phyloP scores from a whole-genome alignment of 2,113 vertebrate species.

The Elachura formosa region DNA sequence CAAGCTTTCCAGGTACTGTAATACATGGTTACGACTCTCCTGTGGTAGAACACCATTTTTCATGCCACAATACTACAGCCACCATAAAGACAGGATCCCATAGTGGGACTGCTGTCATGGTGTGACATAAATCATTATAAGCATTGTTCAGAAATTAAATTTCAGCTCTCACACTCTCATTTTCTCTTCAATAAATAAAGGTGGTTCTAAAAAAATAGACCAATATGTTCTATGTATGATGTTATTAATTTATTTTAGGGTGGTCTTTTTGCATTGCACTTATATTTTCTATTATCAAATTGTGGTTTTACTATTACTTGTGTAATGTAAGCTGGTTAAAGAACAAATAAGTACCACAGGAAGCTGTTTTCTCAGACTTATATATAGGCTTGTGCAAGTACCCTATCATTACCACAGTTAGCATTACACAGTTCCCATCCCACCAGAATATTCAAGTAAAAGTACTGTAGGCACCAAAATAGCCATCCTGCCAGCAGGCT shows the following conservation, averaged over 20 bases:
- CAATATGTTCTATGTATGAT: not conserved
- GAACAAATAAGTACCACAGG: not conserved
- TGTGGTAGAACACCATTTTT: not conserved
- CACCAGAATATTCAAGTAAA: slow-evolving; percentile 22
- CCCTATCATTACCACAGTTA: not conserved
- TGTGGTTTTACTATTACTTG: not conserved
- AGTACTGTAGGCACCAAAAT: not conserved
- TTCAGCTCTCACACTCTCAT: not conserved
- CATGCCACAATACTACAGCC: not conserved
- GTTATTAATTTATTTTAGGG: not conserved
- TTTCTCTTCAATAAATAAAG: not conserved
- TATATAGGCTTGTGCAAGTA: not conserved
- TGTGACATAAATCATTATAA: not conserved
- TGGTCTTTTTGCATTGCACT: not conserved
- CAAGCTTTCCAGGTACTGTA: not conserved
- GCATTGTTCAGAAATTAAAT: not conserved
- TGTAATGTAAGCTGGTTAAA: not conserved
- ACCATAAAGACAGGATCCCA: not conserved
- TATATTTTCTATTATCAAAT: not conserved
- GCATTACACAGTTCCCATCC: not conserved
- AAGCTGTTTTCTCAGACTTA: not conserved
- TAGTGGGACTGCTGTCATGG: not conserved
- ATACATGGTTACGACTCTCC: not conserved
- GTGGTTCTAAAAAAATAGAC: not conserved
- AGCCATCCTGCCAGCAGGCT: not conserved